Conservation (phyloP, 2,888 invertebrate genomes). For the Rhorus exstirpatorius region DNA sequence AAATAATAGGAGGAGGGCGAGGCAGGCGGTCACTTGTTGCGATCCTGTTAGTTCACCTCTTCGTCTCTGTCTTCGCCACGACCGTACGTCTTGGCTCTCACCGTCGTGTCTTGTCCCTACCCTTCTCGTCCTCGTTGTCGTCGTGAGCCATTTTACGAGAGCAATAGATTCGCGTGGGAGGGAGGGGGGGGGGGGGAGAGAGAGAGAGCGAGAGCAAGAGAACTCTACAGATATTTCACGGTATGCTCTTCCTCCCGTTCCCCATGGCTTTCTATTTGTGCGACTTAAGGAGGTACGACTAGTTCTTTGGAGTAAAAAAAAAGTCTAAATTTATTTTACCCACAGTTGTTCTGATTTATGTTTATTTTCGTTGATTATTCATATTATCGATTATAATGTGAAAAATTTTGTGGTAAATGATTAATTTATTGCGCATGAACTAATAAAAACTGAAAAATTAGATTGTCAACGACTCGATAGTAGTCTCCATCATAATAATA, state of each 20-base stretch:
- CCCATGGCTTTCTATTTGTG: conserved; percentile 1
- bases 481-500: too few species aligned
- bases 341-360: too few species aligned
- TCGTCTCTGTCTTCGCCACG: conserved; percentile 71
- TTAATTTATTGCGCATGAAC: too few species aligned
- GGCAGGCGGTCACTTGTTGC: conserved; percentile 83
- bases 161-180: conserved; percentile 53
- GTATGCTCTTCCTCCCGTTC: not conserved
- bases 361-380: too few species aligned
- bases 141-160: conserved; percentile 48
- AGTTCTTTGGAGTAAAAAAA: too few species aligned
- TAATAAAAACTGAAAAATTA: too few species aligned
- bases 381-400: too few species aligned
- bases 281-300: too few species aligned
- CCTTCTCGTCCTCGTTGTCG: conserved; percentile 56
- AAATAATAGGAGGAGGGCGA: conserved; percentile 81
- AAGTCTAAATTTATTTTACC: too few species aligned
- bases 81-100: conserved; percentile 40
- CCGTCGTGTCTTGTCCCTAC: conserved; percentile 45
- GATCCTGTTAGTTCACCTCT: conserved; percentile 84
- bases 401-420: too few species aligned
- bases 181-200: conserved; percentile 43
- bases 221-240: conserved; percentile 42
- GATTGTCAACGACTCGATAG: too few species aligned
- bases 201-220: conserved; percentile 16